Percentiles rank a stretch among this genome's conserved stretches.
Evolutionary conservation across 2,888 invertebrate species (phyloP).

Genomic region (Meandrusa payeni): DNA sequence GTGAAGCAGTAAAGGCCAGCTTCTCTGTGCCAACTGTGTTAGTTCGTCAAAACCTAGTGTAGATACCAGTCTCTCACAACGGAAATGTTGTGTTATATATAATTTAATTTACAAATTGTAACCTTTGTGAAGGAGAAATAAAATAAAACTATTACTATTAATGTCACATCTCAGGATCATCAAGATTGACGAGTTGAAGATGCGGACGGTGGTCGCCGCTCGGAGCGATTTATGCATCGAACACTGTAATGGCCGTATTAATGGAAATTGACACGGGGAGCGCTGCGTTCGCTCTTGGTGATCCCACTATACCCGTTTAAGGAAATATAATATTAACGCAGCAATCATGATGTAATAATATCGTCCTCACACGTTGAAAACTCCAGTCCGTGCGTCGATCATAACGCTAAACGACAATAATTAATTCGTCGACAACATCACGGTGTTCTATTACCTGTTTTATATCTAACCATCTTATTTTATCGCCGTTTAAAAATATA

Average conservation of each 20-base stretch:
- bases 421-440: constrained; percentile 44
- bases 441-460: constrained; percentile 25
- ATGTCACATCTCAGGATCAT: too few relatives aligned
- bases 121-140: too few relatives aligned
- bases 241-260: constrained; percentile 67
- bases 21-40: too few relatives aligned
- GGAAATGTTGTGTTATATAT: too few relatives aligned
- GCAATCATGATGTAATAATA: constrained; percentile 68
- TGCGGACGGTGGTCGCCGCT: constrained; percentile 46
- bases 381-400: constrained; percentile 48
- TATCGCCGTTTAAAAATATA: constrained; percentile 21
- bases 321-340: constrained; percentile 72
- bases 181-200: too few relatives aligned
- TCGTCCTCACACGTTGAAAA: constrained; percentile 60
- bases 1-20: too few relatives aligned
- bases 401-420: constrained; percentile 50
- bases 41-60: too few relatives aligned
- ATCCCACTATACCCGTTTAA: constrained; percentile 49
- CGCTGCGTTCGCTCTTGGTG: constrained; percentile 51
- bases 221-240: constrained; percentile 65
- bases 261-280: constrained; percentile 72
- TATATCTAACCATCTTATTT: constrained; percentile 22
- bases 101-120: too few relatives aligned
- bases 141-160: too few relatives aligned
- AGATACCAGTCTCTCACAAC: too few relatives aligned